A percentile compares a stretch with the other conserved stretches of the same genome.
These are phyloP conservation scores for Ichneumon xanthorius DNA, from an alignment of 2,888 invertebrate species.

Conservation along the genomic window DNA sequence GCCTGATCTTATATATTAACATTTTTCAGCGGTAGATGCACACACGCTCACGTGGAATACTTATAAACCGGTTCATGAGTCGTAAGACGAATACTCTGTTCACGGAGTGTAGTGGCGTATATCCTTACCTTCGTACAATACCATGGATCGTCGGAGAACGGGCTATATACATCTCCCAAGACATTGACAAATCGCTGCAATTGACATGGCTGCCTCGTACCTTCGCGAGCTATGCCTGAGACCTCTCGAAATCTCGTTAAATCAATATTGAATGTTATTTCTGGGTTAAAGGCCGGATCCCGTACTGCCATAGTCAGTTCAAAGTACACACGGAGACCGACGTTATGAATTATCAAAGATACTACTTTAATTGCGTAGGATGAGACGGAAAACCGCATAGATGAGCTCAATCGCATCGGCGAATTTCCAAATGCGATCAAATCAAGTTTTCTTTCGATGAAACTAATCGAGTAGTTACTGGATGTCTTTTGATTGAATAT, in stretches of 20 bases:
- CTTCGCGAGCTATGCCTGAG: conserved; percentile 48
- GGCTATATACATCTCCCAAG: conserved; percentile 6
- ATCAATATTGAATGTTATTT: conserved; percentile 78
- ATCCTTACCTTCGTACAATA: neutral
- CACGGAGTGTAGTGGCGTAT: neutral
- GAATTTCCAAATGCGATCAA: conserved; percentile 10
- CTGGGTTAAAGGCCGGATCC: conserved; percentile 62
- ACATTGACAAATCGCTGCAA: conserved; percentile 64
- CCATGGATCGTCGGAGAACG: conserved; percentile 28
- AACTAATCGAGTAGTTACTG: neutral
- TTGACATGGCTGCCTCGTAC: conserved; percentile 42
- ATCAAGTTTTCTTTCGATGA: neutral
- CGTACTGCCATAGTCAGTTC: conserved; percentile 66
- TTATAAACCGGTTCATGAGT: neutral
- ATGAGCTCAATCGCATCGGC: neutral
- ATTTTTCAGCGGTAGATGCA: neutral
- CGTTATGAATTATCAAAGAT: conserved; percentile 61
- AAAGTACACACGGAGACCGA: conserved; percentile 71
- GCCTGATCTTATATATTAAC: neutral
- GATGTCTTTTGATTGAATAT: too few relatives aligned
- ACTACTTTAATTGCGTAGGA: conserved; percentile 5
- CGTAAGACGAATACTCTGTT: neutral
- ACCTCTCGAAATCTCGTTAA: conserved; percentile 73
- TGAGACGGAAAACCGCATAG: neutral
- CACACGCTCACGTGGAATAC: neutral